Conservation (phyloP, 2,888 invertebrate species). For the Lamproptera curius region DNA sequence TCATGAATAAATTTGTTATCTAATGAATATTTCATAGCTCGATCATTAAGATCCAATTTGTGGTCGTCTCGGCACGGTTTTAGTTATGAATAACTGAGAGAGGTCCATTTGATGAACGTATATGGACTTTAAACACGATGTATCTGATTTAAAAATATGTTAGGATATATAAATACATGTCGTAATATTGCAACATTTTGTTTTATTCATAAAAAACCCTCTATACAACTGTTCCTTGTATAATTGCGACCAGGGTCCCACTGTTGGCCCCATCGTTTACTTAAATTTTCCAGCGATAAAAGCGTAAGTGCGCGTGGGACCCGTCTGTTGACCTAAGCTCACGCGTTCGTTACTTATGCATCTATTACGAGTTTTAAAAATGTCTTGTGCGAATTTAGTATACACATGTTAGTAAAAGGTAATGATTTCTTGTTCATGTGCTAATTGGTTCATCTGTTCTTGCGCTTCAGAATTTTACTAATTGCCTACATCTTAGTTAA, state of each 20-base stretch:
- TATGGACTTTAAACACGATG: background rate
- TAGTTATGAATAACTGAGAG: background rate
- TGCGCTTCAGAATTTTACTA: too few species aligned
- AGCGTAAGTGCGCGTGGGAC: slow-evolving; percentile 29
- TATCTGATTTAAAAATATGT: background rate
- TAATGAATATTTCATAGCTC: slow-evolving; percentile 8
- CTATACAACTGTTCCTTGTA: background rate
- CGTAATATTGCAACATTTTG: background rate
- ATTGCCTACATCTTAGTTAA: background rate
- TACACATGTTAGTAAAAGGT: slow-evolving; percentile 6
- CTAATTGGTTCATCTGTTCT: too few species aligned
- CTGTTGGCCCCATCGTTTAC: background rate
- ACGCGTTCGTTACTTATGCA: slow-evolving; percentile 28
- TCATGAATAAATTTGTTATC: slow-evolving; percentile 9
- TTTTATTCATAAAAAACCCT: too few species aligned
- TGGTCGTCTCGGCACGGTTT: background rate
- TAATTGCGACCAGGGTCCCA: background rate
- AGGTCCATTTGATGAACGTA: background rate
- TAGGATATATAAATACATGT: background rate
- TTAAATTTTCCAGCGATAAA: slow-evolving; percentile 1
- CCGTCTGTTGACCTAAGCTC: slow-evolving; percentile 46
- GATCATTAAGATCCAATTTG: slow-evolving; percentile 12
- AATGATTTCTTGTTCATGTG: too few species aligned
- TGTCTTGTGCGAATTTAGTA: slow-evolving; percentile 34
- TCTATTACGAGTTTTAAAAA: too few species aligned